phyloP scores from a whole-genome alignment of 2,888 invertebrate species.

The Elaeidobius kamerunicus region DNA sequence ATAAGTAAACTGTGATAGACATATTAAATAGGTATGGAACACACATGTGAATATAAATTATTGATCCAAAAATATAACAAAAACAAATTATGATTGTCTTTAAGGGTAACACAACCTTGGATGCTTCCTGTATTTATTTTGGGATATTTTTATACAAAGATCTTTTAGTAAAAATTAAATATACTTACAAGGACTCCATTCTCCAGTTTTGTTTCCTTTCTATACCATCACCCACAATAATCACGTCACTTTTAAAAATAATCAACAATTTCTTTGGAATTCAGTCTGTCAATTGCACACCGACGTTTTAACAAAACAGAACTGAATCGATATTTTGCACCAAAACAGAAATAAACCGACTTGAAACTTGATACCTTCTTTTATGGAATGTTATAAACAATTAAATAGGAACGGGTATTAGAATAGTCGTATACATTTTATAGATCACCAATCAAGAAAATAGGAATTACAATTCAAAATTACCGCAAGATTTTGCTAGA shows the following conservation, averaged over 20 bases:
- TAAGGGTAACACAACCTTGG: no score
- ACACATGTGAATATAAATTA: background rate
- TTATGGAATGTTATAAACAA: background rate
- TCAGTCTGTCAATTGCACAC: constrained; percentile 1
- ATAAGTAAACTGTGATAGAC: background rate
- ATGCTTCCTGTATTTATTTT: background rate
- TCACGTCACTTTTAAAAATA: constrained; percentile 21
- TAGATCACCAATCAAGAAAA: background rate
- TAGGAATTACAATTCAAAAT: no score
- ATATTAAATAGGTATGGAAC: background rate
- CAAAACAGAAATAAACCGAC: background rate
- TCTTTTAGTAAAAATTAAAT: background rate
- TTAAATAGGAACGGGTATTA: background rate
- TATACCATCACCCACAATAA: constrained; percentile 12
- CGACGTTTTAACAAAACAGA: constrained; percentile 5
- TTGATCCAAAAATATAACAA: background rate
- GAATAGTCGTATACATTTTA: background rate
- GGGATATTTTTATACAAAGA: background rate
- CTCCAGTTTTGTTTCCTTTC: background rate
- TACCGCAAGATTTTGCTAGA: no score
- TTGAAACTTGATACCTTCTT: background rate
- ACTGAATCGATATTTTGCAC: background rate
- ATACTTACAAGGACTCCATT: constrained; percentile 6
- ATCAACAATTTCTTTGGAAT: constrained; percentile 2
- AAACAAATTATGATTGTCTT: no score